Base-by-base conservation (phyloP, 2,113 vertebrate genomes). In the Condylura cristata region DNA sequence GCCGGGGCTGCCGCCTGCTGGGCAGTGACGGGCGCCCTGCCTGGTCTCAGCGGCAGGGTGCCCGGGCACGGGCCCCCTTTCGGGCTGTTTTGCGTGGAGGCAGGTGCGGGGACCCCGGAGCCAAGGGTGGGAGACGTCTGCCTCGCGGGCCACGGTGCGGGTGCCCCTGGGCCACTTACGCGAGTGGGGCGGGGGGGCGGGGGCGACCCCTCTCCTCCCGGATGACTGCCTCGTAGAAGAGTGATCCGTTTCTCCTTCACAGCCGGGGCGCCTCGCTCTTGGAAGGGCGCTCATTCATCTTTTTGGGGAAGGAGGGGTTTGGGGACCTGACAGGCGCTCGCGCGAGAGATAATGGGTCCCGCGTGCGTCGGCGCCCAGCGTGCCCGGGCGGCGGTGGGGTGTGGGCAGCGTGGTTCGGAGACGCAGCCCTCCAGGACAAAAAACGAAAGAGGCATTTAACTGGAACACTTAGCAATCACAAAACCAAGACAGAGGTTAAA, bases 401-500 rank as follows among this genome's bases (percentile, higher is more conserved):
- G 91, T 89, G 96, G 96, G 96, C 97, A 97, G 96, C 97, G 93
- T 74, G 97, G 97, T 97, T 98, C 78, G 92, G 97, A 96, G 97
- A 98, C 97, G 97, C 97, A 98, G 97, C 98, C 98, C 98, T 98
- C 97, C 94, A 98, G 98, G 98, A 98, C 98, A 98, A 97, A 97
- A 98, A 98, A 98, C 94, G 96, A 98, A 98, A 98, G 97, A 98
- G 95, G 97, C 98, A 98, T 98, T 98, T 99, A 98, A 99, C 98
- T 98, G 98, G 98, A 98, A 98, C 98, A 98, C 98, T 99, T 98
- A 98, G 98, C 98, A 98, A 99, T 99, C 98, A 98, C 97, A 98
- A 98, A 98, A 98, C 98, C 98, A 98, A 98, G 98, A 98, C 98
- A 98, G 98, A 99, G 98, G 98, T 99, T 99, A 99, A 99, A 98